phyloP scores from a whole-genome alignment of 2,113 vertebrate genomes.

The Galbula dea region DNA sequence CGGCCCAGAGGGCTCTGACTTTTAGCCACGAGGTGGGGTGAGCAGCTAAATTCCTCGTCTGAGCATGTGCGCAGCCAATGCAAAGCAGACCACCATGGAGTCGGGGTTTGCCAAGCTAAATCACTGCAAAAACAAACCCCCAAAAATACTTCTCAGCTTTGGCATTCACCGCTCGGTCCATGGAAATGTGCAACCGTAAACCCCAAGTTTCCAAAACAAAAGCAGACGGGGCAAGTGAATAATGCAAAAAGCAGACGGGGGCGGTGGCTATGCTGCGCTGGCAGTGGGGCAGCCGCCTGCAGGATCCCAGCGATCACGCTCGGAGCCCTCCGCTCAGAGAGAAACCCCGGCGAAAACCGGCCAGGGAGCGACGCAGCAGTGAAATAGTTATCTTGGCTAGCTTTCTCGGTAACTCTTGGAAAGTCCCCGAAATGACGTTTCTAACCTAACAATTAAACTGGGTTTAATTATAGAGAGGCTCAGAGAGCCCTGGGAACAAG shows the following conservation, averaged over 20 bases:
- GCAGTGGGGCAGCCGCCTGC: fast-evolving
- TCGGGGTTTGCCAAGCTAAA: neutral
- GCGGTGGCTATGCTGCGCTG: neutral
- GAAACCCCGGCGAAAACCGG: neutral
- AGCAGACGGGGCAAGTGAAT: neutral
- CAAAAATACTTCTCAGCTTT: neutral
- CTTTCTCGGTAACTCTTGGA: conserved; percentile 68
- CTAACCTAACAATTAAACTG: conserved; percentile 75
- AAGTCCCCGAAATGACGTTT: conserved; percentile 80
- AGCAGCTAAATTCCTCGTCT: conserved; percentile 42
- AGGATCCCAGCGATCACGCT: fast-evolving
- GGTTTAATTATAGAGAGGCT: conserved; percentile 78
- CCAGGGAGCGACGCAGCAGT: neutral
- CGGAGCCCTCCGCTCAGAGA: neutral
- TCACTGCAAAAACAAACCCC: neutral
- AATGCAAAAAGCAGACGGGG: neutral
- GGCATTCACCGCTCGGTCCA: neutral
- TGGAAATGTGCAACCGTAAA: neutral
- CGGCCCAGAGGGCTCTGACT: conserved; percentile 46
- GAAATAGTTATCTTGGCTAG: conserved; percentile 61
- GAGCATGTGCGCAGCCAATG: neutral
- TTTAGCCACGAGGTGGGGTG: conserved; percentile 65
- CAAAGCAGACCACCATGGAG: conserved; percentile 38
- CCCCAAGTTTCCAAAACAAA: conserved; percentile 20
- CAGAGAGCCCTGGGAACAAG: conserved; percentile 69